Percentiles rank a stretch among this genome's conserved stretches.
phyloP scores from a whole-genome alignment of 2,888 invertebrate genomes.

The Anthophora plumipes region DNA sequence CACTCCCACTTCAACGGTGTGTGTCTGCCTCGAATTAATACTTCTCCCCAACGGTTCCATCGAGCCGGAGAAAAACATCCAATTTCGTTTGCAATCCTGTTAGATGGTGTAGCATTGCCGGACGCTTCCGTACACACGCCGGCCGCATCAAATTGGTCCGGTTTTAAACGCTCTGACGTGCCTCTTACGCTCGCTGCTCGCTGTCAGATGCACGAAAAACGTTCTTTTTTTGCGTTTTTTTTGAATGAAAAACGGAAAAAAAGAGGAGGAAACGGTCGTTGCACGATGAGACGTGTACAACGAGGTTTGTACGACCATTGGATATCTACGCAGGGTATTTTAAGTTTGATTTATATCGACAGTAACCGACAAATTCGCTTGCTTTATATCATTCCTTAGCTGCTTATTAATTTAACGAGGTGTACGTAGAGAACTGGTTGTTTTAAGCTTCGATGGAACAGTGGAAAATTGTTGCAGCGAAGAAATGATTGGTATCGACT shows the following conservation, averaged over 20 bases:
- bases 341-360: neutral
- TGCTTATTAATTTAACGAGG: no score
- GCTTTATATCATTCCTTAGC: no score
- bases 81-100: conserved; percentile 51
- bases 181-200: conserved; percentile 16
- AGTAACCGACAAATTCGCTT: no score
- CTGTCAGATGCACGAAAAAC: conserved; percentile 24
- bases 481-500: no score
- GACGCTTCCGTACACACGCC: conserved; percentile 9
- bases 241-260: no score
- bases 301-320: neutral
- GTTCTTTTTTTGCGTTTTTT: no score
- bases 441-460: no score
- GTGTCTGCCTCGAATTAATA: conserved; percentile 42
- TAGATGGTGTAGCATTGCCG: conserved; percentile 19
- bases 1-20: conserved; percentile 11
- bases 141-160: conserved; percentile 34
- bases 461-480: no score
- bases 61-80: conserved; percentile 37
- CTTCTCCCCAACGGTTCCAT: conserved; percentile 44
- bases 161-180: conserved; percentile 30
- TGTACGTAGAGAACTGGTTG: no score
- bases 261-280: no score
- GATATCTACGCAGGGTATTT: no score
- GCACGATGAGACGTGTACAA: neutral